These are phyloP conservation scores for Anthrax anthrax DNA, from an alignment of 2,888 invertebrate genomes.

Conservation along the genomic window DNA sequence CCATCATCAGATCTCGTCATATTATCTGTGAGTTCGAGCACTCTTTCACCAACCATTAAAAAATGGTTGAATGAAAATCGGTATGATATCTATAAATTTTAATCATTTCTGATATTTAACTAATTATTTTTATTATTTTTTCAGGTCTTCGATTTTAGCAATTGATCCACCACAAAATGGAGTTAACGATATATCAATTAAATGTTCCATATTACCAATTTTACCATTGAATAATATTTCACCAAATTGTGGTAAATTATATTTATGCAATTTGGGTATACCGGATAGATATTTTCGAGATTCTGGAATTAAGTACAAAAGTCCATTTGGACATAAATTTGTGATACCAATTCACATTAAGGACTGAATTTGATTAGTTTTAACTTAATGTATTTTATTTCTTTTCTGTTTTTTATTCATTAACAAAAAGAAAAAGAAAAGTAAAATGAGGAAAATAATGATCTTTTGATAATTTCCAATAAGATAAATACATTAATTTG, in stretches of 20 bases:
- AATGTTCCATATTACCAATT: conserved; percentile 56
- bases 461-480: no score
- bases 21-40: conserved; percentile 27
- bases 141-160: conserved; percentile 53
- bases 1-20: conserved; percentile 35
- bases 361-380: conserved; percentile 23
- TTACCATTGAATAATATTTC: conserved; percentile 51
- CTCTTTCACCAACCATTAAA: conserved; percentile 38
- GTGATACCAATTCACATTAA: conserved; percentile 55
- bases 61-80: conserved; percentile 55
- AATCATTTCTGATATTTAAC: neutral
- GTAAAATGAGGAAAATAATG: no score
- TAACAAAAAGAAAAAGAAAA: neutral
- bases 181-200: conserved; percentile 42
- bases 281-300: conserved; percentile 62
- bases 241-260: conserved; percentile 51
- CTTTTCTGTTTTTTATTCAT: no score
- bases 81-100: conserved; percentile 13
- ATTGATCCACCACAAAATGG: conserved; percentile 62
- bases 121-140: conserved; percentile 1
- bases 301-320: conserved; percentile 62
- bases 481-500: no score
- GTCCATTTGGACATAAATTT: conserved; percentile 74
- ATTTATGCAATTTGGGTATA: conserved; percentile 73
- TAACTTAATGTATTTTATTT: neutral